phyloP scores from a whole-genome alignment of 2,888 invertebrate species.

The Nebria salina region DNA sequence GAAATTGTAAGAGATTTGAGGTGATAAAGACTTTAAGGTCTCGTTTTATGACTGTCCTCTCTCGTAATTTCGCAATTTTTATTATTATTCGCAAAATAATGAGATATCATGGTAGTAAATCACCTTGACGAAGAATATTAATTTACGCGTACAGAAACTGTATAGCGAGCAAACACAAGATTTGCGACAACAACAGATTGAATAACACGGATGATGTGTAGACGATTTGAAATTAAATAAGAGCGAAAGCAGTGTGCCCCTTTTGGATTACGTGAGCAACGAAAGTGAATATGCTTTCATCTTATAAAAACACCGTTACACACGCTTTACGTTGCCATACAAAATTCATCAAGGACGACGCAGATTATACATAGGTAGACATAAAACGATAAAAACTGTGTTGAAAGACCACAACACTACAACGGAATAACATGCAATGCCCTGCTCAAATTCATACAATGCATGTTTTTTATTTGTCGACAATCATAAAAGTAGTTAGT shows the following conservation, averaged over 20 bases:
- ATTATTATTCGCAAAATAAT: background rate
- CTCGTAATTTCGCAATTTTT: background rate
- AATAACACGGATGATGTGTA: background rate
- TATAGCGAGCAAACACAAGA: too few relatives aligned
- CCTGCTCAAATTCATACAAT: background rate
- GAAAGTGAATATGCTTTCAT: slow-evolving; percentile 22
- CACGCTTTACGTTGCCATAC: background rate
- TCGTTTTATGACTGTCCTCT: background rate
- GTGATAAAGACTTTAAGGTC: background rate
- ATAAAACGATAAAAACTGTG: background rate
- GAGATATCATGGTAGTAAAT: background rate
- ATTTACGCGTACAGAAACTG: background rate
- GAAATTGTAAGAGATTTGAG: background rate
- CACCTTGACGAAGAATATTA: slow-evolving; percentile 17
- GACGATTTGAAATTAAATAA: background rate
- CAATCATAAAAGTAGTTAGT: background rate
- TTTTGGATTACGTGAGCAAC: slow-evolving; percentile 10
- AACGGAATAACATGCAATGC: background rate
- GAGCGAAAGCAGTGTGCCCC: slow-evolving; percentile 12
- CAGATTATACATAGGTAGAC: background rate
- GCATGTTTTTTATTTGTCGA: background rate
- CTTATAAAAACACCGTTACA: background rate
- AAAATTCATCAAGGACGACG: background rate
- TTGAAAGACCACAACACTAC: background rate
- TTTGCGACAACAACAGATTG: background rate